A percentile compares a stretch with the other conserved stretches of the same genome.
Evolutionary conservation across 1,140 invertebrate genomes (phyloP).

Genomic region (Ceratina japonica): DNA sequence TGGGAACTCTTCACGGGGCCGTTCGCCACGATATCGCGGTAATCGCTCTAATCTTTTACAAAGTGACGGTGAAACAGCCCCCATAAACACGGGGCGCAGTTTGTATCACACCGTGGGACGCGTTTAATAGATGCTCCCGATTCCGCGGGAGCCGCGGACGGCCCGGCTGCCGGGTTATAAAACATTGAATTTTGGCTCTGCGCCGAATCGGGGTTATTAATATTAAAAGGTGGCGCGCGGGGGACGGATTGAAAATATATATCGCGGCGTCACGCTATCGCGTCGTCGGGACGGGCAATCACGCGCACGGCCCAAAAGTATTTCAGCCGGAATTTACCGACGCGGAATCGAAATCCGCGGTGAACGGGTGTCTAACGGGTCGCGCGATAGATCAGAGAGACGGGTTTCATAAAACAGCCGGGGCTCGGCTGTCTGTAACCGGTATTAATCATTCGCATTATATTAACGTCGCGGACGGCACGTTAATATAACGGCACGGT

Average conservation of each 20-base stretch:
- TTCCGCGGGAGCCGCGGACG: not conserved
- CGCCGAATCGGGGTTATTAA: slow-evolving; percentile 28
- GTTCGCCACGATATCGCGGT: not conserved
- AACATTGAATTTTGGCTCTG: slow-evolving; percentile 21
- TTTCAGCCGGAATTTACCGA: slow-evolving; percentile 7
- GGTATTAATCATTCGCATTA: slow-evolving; percentile 42
- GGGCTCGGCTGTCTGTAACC: not conserved
- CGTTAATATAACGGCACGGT: slow-evolving; percentile 10
- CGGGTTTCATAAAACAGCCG: too few species aligned
- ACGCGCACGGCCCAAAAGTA: slow-evolving; percentile 15
- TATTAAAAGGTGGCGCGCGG: slow-evolving; percentile 2
- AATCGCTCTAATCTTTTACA: not conserved
- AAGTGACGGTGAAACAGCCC: not conserved
- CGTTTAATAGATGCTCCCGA: slow-evolving; percentile 6
- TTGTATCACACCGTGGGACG: not conserved
- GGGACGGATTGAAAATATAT: slow-evolving; percentile 21
- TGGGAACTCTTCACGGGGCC: too few species aligned
- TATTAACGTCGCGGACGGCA: not conserved
- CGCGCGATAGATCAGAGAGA: not conserved
- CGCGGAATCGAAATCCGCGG: slow-evolving; percentile 2
- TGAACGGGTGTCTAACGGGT: not conserved
- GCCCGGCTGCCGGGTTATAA: not conserved
- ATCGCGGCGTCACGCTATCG: not conserved
- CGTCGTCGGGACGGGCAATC: slow-evolving; percentile 10
- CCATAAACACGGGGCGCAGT: not conserved